Percentiles rank a stretch among this genome's conserved stretches.
phyloP scores from a whole-genome alignment of 64 coral and sea anemone species.

The Platygyra sinensis region DNA sequence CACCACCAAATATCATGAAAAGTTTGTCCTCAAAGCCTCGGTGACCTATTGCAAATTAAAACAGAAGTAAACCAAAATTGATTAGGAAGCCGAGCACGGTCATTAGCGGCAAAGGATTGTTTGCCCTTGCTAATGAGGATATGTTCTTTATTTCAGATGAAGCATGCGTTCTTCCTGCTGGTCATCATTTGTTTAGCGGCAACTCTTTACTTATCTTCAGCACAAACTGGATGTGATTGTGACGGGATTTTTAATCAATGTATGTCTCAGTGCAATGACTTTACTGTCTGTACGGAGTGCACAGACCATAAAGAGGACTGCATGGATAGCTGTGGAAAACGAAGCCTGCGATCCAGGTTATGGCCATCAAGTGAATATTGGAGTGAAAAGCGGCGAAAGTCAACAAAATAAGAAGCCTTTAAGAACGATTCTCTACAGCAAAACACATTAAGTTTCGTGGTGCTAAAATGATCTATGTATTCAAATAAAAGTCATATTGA shows the following conservation, averaged over 20 bases:
- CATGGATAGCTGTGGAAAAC: neutral
- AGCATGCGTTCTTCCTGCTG: neutral
- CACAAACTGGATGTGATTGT: neutral
- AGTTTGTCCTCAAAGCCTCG: too few relatives aligned
- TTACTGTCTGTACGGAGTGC: neutral
- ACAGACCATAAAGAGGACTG: neutral
- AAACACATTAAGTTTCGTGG: neutral
- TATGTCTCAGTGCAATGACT: neutral
- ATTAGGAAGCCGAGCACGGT: too few relatives aligned
- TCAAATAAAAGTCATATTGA: too few relatives aligned
- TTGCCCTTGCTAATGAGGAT: too few relatives aligned
- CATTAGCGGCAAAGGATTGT: too few relatives aligned
- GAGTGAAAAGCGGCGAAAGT: neutral
- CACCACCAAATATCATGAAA: too few relatives aligned
- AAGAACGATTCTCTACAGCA: neutral
- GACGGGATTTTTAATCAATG: neutral
- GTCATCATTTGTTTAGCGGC: neutral
- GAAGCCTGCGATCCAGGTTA: neutral
- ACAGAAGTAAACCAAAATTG: too few relatives aligned
- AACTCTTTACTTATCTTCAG: neutral
- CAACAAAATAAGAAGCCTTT: neutral
- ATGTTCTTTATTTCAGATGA: neutral
- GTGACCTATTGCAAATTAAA: too few relatives aligned
- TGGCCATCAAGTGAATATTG: neutral
- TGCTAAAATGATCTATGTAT: too few relatives aligned